These are phyloP conservation scores for Microcebus murinus DNA, from an alignment of 2,113 vertebrate genomes.

Conservation along the genomic window DNA sequence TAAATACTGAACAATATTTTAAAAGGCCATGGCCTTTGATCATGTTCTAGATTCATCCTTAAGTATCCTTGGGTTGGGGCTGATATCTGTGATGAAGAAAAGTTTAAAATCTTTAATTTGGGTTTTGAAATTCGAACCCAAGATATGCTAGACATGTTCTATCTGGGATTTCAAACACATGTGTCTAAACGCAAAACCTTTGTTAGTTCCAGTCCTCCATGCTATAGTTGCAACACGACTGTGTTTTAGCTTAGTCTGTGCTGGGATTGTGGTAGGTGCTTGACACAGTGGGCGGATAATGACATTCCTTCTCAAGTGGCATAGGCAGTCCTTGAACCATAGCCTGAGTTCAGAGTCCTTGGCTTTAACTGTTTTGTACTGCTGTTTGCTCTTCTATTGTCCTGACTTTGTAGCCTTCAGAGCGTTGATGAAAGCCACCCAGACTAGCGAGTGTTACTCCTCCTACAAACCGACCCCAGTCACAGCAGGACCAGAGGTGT, in stretches of 20 bases:
- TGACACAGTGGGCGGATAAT: rapidly evolving
- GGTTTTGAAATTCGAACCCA: conserved; percentile 12
- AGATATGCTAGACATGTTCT: not conserved
- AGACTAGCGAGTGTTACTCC: not conserved
- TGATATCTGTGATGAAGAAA: not conserved
- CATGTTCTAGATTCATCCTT: not conserved
- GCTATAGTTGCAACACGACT: not conserved
- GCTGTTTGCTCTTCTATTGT: not conserved
- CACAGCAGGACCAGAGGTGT: not conserved
- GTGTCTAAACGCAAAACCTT: not conserved
- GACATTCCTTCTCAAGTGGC: not conserved
- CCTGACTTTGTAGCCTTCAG: not conserved
- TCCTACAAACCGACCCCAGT: not conserved
- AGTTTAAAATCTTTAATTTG: not conserved
- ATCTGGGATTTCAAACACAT: not conserved
- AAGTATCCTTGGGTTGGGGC: not conserved
- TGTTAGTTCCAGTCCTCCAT: not conserved
- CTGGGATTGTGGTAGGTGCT: not conserved
- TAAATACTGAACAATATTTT: not conserved
- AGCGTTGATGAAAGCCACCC: not conserved
- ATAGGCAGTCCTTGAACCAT: not conserved
- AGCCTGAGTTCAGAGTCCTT: not conserved
- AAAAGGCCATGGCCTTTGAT: not conserved
- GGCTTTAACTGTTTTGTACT: not conserved
- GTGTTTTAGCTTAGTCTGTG: not conserved